A percentile compares a stretch with the other conserved stretches of the same genome.
Evolutionary conservation across 1,140 invertebrate species (phyloP).

Genomic region (Drosophila bifasciata): DNA sequence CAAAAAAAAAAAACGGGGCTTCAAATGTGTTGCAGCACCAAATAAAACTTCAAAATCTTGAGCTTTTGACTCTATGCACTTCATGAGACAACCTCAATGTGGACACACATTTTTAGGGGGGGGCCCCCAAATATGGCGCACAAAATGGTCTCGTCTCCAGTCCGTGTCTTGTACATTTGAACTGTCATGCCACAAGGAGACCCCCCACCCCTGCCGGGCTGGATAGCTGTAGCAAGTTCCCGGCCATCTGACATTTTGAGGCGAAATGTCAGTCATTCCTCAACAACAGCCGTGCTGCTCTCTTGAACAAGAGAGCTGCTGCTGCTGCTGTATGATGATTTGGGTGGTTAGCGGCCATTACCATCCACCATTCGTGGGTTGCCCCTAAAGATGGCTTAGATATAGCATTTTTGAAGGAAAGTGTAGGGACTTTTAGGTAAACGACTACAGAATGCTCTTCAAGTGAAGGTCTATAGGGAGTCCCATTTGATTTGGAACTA

Average conservation of each 20-base stretch:
- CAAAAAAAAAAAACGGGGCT: conserved; percentile 14
- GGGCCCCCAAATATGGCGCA: conserved; percentile 63
- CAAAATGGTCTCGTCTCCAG: conserved; percentile 65
- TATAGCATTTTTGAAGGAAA: conserved; percentile 4
- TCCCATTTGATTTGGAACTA: too few species aligned
- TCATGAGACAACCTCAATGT: conserved; percentile 77
- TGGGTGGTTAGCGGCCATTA: conserved; percentile 50
- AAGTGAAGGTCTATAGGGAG: background rate
- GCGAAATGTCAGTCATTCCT: conserved; percentile 76
- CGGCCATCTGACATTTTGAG: conserved; percentile 77
- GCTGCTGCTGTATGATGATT: conserved; percentile 33
- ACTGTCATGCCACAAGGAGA: conserved; percentile 66
- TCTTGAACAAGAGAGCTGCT: conserved; percentile 8
- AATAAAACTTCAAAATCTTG: conserved; percentile 45
- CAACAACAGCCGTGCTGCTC: conserved; percentile 18
- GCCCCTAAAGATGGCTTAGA: conserved; percentile 41
- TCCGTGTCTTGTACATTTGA: conserved; percentile 59
- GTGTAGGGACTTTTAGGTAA: background rate
- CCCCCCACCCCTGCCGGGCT: conserved; percentile 7
- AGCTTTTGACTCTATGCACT: conserved; percentile 60
- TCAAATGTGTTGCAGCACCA: conserved; percentile 63
- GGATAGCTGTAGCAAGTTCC: conserved; percentile 34
- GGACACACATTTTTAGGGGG: conserved; percentile 56
- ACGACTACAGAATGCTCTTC: conserved; percentile 25
- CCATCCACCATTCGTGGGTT: conserved; percentile 21